Evolutionary conservation across 2,888 invertebrate genomes (phyloP).

Genomic region (Caenorhabditis doughertyi): DNA sequence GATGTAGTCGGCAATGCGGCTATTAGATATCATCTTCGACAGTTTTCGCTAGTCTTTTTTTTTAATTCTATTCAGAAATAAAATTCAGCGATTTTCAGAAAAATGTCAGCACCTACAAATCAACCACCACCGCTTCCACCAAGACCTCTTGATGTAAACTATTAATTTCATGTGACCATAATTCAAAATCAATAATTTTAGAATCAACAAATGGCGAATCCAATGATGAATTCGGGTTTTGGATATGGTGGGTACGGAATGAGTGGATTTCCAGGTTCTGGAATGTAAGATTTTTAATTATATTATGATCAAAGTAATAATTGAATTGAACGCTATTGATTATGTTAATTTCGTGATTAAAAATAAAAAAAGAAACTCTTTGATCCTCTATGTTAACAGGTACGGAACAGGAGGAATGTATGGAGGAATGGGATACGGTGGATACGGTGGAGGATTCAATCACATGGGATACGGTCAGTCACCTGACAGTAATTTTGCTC

Average conservation of each 20-base stretch:
- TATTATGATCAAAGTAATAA: not conserved
- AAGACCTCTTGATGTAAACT: conserved; percentile 53
- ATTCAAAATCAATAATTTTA: conserved; percentile 36
- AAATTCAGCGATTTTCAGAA: conserved; percentile 13
- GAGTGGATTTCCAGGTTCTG: conserved; percentile 37
- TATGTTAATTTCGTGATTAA: not conserved
- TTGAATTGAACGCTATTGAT: not conserved
- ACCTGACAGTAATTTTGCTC: conserved; percentile 73
- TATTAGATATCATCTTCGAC: not conserved
- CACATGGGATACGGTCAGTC: conserved; percentile 64
- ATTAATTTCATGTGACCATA: not conserved
- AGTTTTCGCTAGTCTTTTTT: conserved; percentile 1
- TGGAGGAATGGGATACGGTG: conserved; percentile 67
- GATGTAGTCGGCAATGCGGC: conserved; percentile 41
- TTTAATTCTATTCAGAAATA: not conserved
- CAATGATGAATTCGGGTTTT: conserved; percentile 55
- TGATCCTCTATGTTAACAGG: no score
- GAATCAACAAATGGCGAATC: conserved; percentile 43
- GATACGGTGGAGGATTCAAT: conserved; percentile 57
- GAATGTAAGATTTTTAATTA: conserved; percentile 36
- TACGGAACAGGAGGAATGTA: conserved; percentile 54
- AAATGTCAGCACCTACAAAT: conserved; percentile 50
- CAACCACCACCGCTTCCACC: conserved; percentile 64
- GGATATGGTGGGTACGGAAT: conserved; percentile 66
- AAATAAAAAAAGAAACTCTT: not conserved